These are phyloP conservation scores for Mylabris phalerata DNA, from an alignment of 1,140 invertebrate genomes.

Conservation along the genomic window DNA sequence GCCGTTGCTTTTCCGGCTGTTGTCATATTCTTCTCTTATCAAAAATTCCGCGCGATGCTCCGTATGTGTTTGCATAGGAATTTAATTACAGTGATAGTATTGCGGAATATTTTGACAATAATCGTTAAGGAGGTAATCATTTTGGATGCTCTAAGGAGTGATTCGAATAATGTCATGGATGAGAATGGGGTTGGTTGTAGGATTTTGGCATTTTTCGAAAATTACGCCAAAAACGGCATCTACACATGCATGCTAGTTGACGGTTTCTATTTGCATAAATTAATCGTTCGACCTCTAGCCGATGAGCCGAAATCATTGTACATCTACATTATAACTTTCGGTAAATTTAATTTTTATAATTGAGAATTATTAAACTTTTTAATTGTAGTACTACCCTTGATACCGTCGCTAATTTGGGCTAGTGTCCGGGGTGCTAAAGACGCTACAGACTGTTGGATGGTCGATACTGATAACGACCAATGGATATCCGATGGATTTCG, in stretches of 20 bases:
- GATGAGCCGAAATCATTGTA: conserved; percentile 41
- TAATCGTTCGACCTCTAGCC: conserved; percentile 51
- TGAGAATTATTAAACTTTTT: no score
- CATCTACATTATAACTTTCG: conserved; percentile 42
- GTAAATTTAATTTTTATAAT: conserved; percentile 21
- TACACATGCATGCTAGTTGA: conserved; percentile 56
- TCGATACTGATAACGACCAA: conserved; percentile 45
- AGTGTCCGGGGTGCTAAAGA: conserved; percentile 41
- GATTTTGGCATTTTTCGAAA: conserved; percentile 46
- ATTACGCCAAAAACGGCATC: conserved; percentile 45
- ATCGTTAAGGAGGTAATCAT: conserved; percentile 47
- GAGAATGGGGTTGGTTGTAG: conserved; percentile 45
- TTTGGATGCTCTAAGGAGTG: conserved; percentile 44
- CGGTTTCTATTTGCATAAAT: conserved; percentile 50
- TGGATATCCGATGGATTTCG: conserved; percentile 51
- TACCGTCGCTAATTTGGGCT: conserved; percentile 47
- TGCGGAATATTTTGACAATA: conserved; percentile 49
- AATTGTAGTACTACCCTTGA: conserved; percentile 40
- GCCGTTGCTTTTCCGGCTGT: conserved; percentile 48
- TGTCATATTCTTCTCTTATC: conserved; percentile 47
- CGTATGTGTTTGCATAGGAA: conserved; percentile 50
- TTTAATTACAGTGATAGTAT: conserved; percentile 47
- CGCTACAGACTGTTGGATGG: conserved; percentile 49
- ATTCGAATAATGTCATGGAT: conserved; percentile 43
- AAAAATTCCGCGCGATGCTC: conserved; percentile 41